These are phyloP conservation scores for Agrypnia vestita DNA, from an alignment of 1,140 invertebrate genomes.

Conservation along the genomic window DNA sequence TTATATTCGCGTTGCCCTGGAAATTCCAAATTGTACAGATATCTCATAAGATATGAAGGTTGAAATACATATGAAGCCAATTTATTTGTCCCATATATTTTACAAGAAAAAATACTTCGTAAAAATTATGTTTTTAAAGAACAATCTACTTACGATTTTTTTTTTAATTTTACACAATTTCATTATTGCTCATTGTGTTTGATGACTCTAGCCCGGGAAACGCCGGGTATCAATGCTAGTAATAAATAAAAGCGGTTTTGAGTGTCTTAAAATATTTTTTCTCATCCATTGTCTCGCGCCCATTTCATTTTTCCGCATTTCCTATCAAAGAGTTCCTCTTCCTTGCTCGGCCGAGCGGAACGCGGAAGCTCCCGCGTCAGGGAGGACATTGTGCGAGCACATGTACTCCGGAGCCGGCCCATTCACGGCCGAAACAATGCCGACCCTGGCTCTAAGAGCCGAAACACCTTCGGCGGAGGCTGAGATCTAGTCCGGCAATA, in stretches of 20 bases:
- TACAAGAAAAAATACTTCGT: no score
- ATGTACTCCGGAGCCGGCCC: constrained; percentile 18
- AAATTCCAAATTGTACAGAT: no score
- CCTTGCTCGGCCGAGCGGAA: constrained; percentile 24
- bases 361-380: constrained; percentile 5
- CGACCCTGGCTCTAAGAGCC: neutral
- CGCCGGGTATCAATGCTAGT: neutral
- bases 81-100: no score
- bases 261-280: constrained; percentile 3
- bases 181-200: no score
- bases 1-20: no score
- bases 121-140: no score
- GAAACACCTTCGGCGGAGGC: neutral
- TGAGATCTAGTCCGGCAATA: neutral
- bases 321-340: neutral
- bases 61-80: no score
- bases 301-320: constrained; percentile 19
- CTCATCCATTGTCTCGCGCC: neutral
- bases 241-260: constrained; percentile 20
- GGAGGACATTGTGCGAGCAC: neutral
- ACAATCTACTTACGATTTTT: no score
- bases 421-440: constrained; percentile 27
- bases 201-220: no score
- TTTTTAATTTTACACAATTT: no score
- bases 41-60: no score